Evolutionary conservation across 2,797 vertebrate species (phyloP).

Genomic region (Trachurus trachurus): DNA sequence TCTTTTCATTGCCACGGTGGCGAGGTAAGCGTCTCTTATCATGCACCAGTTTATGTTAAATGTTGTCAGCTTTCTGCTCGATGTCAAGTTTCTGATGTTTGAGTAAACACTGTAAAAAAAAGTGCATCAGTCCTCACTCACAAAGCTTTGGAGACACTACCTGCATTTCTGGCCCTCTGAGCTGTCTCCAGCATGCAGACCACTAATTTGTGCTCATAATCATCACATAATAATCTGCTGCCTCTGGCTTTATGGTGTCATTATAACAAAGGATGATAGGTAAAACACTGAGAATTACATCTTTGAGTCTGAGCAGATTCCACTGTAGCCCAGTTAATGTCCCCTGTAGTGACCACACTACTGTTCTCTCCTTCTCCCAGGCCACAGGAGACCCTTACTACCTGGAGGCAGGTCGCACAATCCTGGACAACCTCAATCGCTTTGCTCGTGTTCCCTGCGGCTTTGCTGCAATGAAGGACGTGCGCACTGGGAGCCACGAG

Average conservation of each 20-base stretch:
- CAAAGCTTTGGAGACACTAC: constrained; percentile 7
- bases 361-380: constrained; percentile 72
- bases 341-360: constrained; percentile 6
- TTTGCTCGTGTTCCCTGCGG: constrained; percentile 98
- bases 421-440: constrained; percentile 98
- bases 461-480: constrained; percentile 99
- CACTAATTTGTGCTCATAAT: constrained; percentile 15
- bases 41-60: not conserved
- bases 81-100: constrained; percentile 8
- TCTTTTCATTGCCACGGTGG: constrained; percentile 13
- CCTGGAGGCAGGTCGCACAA: constrained; percentile 96
- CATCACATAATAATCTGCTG: not conserved
- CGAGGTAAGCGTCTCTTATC: constrained; percentile 8
- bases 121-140: not conserved
- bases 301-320: not conserved
- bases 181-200: constrained; percentile 6
- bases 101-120: constrained; percentile 8
- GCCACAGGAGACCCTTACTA: constrained; percentile 98
- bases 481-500: constrained; percentile 98
- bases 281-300: constrained; percentile 12
- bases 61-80: not conserved
- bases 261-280: not conserved
- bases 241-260: constrained; percentile 19
- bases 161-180: constrained; percentile 12
- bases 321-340: not conserved